Evolutionary conservation across 2,113 vertebrate species (phyloP).

Genomic region (Onychorhynchus coronatus): DNA sequence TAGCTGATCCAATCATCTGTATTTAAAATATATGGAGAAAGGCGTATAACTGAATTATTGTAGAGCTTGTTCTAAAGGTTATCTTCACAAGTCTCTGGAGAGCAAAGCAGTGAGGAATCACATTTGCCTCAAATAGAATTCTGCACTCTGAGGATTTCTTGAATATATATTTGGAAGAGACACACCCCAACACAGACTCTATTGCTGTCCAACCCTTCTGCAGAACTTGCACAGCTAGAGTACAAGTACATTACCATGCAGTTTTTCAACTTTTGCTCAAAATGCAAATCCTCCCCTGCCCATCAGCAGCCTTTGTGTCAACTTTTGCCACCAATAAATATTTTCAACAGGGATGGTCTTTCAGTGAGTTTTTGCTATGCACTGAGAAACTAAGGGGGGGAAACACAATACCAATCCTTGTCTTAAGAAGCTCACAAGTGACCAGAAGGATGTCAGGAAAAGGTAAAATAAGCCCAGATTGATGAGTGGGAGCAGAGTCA

Average conservation of each 20-base stretch:
- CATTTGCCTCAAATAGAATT: not conserved
- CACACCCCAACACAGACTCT: not conserved
- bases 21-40: conserved; percentile 8
- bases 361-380: not conserved
- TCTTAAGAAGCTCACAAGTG: not conserved
- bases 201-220: not conserved
- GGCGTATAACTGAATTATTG: not conserved
- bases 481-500: not conserved
- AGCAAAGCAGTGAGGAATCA: not conserved
- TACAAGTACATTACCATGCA: not conserved
- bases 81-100: not conserved
- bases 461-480: not conserved
- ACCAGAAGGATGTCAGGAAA: not conserved
- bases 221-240: not conserved
- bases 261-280: not conserved
- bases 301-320: not conserved
- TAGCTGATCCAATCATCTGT: not conserved
- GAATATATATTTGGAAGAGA: not conserved
- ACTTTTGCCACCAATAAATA: not conserved
- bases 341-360: not conserved
- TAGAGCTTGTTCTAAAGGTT: not conserved
- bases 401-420: not conserved
- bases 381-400: not conserved
- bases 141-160: not conserved
- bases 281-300: not conserved